phyloP scores from a whole-genome alignment of 2,888 invertebrate species.

The Drosophila gaucha region DNA sequence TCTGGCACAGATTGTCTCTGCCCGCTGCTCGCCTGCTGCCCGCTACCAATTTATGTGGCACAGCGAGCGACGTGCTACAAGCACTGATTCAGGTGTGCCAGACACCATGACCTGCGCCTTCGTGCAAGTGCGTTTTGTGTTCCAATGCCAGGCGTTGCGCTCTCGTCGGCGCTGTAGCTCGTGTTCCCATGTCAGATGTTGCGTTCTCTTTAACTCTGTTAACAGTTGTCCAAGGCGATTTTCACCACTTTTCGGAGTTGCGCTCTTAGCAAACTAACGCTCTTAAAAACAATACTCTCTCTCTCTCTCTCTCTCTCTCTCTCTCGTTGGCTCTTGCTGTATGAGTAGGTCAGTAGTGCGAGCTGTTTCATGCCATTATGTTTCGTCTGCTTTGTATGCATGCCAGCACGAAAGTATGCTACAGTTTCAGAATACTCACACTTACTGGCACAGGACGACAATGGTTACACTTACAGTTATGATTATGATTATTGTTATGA shows the following conservation, averaged over 20 bases:
- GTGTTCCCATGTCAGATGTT: conserved; percentile 21
- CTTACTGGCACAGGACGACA: conserved; percentile 20
- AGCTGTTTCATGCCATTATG: conserved; percentile 34
- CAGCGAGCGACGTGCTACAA: conserved; percentile 34
- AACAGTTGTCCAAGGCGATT: conserved; percentile 27
- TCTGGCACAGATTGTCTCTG: conserved; percentile 54
- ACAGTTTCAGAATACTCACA: conserved; percentile 49
- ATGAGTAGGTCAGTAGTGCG: conserved; percentile 82
- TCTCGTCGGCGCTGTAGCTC: conserved; percentile 60
- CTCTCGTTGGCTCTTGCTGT: conserved; percentile 19
- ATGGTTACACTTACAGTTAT: conserved; percentile 68
- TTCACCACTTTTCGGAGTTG: conserved; percentile 77
- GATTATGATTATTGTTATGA: conserved; percentile 72
- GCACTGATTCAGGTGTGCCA: conserved; percentile 50
- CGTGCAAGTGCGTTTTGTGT: conserved; percentile 28
- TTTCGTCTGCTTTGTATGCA: conserved; percentile 53
- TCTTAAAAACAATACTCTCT: conserved; percentile 49
- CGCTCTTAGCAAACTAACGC: conserved; percentile 44
- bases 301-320: conserved; percentile 7
- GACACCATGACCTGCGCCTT: conserved; percentile 46
- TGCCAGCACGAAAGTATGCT: conserved; percentile 49
- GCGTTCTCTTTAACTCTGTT: conserved; percentile 63
- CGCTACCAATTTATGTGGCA: conserved; percentile 40
- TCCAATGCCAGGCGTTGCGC: conserved; percentile 25
- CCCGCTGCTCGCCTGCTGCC: conserved; percentile 1